Base-by-base conservation (phyloP, 2,888 invertebrate genomes). In the Thysanoteuthis rhombus region DNA sequence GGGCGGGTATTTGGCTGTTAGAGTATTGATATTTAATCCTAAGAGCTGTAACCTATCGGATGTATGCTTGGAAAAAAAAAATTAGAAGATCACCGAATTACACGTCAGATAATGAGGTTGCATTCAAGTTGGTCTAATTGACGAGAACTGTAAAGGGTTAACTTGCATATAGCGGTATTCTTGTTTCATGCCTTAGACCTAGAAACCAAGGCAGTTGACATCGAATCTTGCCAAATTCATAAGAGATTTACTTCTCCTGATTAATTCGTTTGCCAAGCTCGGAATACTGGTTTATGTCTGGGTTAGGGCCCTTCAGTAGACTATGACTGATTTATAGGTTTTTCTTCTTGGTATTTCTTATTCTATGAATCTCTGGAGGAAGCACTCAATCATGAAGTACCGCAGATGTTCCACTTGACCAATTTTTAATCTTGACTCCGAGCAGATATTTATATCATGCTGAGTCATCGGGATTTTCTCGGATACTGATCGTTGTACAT, bases 251-350 rank as follows among this genome's bases (percentile, higher is more conserved):
- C 16, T 75, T 75, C n/a, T 36, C n/a, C 19, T 75, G 75, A 75
- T 75, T 75, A 75, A 75, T 75, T 75, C 75, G 75, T n/a, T n/a
- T 75, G 75, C n/a, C 75, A 75, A 75, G n/a, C n/a, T 75, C n/a
- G 16, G 22, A 25, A 22, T 22, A 22, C 52, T 52, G 52, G 75
- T 75, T 75, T 75, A 75, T 36, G 36, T 36, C n/a, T 25, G n/a
- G 75, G 75, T 75, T 75, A 75, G 75, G 36, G 75, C 36, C 75
- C n/a, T n/a, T 12, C 75, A 75, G n/a, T 19, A 75, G 75, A n/a
- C 75, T n/a, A 75, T 16, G 75, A 75, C 75, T 75, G 75, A 75
- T 75, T 75, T 75, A 75, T 75, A 25, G n/a, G 75, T 75, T 75
- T 75, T n/a, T 10, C 16, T n/a, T n/a, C 1, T 22, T 4, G 22